Evolutionary conservation across 2,888 invertebrate genomes (phyloP).

Genomic region (Brachynemurus nebulosus): DNA sequence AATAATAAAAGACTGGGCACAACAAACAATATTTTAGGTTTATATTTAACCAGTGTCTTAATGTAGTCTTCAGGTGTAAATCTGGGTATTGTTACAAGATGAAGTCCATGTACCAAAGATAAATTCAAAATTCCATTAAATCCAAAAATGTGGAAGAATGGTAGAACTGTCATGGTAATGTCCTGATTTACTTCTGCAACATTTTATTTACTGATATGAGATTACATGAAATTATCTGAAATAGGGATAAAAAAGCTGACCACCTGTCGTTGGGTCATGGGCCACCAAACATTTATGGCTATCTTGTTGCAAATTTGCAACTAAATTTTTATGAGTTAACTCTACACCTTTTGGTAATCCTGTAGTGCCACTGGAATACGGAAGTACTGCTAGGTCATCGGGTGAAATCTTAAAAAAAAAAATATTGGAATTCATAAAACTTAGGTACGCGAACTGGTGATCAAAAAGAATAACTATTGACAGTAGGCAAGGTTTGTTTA

Average conservation of each 20-base stretch:
- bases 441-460: too few relatives aligned
- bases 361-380: slow-evolving; percentile 63
- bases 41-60: slow-evolving; percentile 43
- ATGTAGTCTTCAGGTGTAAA: slow-evolving; percentile 63
- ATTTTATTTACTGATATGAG: slow-evolving; percentile 11
- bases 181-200: slow-evolving; percentile 36
- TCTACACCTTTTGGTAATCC: slow-evolving; percentile 71
- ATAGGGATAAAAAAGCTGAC: slow-evolving; percentile 19
- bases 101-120: slow-evolving; percentile 42
- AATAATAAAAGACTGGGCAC: slow-evolving; percentile 68
- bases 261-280: slow-evolving; percentile 32
- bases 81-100: slow-evolving; percentile 51
- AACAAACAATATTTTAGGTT: slow-evolving; percentile 48
- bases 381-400: slow-evolving; percentile 40
- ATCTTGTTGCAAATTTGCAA: slow-evolving; percentile 29
- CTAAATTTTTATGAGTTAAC: slow-evolving; percentile 55
- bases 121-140: slow-evolving; percentile 53
- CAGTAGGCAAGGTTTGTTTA: too few relatives aligned
- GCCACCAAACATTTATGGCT: slow-evolving; percentile 33
- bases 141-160: slow-evolving; percentile 70
- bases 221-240: not conserved
- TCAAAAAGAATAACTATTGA: too few relatives aligned
- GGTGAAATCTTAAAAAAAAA: slow-evolving; percentile 28
- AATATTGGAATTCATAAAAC: not conserved
- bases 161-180: slow-evolving; percentile 47